Percentiles rank a stretch among this genome's conserved stretches.
Conservation (phyloP, 1,140 invertebrate species). For the Aphelinus certus region DNA sequence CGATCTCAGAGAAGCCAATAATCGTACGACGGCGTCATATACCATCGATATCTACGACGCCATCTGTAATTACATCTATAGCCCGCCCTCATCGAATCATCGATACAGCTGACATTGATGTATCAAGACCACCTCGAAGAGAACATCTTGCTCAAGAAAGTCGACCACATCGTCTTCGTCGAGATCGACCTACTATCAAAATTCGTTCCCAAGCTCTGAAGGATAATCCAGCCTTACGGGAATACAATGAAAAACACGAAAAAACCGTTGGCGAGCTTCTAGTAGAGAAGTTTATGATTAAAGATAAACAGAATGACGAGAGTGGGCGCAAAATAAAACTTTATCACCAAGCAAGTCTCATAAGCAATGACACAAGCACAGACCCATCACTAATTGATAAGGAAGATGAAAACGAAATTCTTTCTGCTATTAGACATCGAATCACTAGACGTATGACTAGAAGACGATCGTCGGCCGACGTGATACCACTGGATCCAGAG, state of each 20-base stretch:
- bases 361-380: constrained; percentile 13
- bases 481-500: constrained; percentile 51
- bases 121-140: constrained; percentile 69
- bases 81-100: constrained; percentile 71
- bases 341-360: constrained; percentile 50
- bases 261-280: constrained; percentile 77
- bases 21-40: constrained; percentile 54
- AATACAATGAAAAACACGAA: constrained; percentile 59
- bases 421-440: constrained; percentile 48
- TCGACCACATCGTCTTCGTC: constrained; percentile 47
- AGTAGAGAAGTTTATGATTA: constrained; percentile 80
- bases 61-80: constrained; percentile 38
- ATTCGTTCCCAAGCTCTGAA: constrained; percentile 64
- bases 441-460: constrained; percentile 58
- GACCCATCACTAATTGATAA: constrained; percentile 18
- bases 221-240: constrained; percentile 62
- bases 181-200: constrained; percentile 57
- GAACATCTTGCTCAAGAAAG: constrained; percentile 49
- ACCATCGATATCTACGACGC: constrained; percentile 31
- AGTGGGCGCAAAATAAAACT: constrained; percentile 46
- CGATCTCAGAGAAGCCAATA: constrained; percentile 75
- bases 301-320: constrained; percentile 68
- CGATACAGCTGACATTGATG: constrained; percentile 85
- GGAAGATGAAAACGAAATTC: constrained; percentile 29
- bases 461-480: constrained; percentile 56